Evolutionary conservation across 2,113 vertebrate species (phyloP).

Genomic region (Dicerorhinus sumatrensis): DNA sequence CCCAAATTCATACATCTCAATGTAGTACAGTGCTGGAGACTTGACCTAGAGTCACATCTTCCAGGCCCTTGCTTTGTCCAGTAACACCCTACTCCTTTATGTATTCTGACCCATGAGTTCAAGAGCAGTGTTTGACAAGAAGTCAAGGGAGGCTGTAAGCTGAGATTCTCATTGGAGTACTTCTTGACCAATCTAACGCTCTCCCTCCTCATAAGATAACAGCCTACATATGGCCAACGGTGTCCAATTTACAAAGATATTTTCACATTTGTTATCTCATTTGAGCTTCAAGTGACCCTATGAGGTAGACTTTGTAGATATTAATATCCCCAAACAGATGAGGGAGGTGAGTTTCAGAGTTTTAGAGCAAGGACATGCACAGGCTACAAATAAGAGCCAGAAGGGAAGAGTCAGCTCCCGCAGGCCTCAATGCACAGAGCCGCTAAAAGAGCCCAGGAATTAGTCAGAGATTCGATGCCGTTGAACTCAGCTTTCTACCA

Average conservation of each 20-base stretch:
- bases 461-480: background rate
- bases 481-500: background rate
- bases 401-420: background rate
- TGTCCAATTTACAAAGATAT: background rate
- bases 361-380: background rate
- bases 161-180: background rate
- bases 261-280: background rate
- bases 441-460: background rate
- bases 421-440: background rate
- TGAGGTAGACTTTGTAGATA: background rate
- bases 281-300: background rate
- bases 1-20: background rate
- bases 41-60: background rate
- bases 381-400: background rate
- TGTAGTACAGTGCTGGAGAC: background rate
- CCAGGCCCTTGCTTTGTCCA: background rate
- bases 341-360: background rate
- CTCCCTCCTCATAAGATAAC: background rate
- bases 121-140: background rate
- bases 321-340: background rate
- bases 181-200: background rate
- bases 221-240: background rate
- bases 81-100: background rate
- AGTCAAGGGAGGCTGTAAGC: background rate
- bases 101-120: background rate